Evolutionary conservation across 2,888 invertebrate genomes (phyloP).

Genomic region (Brachypalpus laphriformis): DNA sequence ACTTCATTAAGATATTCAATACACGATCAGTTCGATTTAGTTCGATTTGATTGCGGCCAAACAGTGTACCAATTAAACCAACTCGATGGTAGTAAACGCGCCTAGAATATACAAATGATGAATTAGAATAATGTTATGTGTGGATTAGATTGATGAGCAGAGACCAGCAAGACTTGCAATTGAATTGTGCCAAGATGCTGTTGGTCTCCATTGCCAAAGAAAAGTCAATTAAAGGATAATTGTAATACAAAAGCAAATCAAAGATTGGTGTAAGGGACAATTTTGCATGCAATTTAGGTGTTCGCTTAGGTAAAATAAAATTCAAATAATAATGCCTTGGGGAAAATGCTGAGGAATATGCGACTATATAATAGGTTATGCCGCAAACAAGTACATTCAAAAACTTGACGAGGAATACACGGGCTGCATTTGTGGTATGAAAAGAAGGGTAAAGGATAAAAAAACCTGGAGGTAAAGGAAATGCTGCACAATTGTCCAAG

Average conservation of each 20-base stretch:
- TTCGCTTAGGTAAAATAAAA: too few species aligned
- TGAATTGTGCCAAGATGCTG: constrained; percentile 60
- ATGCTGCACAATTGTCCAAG: too few species aligned
- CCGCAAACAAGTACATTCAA: too few species aligned
- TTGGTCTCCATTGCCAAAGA: constrained; percentile 45
- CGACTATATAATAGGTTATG: too few species aligned
- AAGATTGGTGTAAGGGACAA: not conserved
- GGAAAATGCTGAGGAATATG: too few species aligned
- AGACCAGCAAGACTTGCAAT: constrained; percentile 64
- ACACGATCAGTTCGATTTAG: constrained; percentile 57
- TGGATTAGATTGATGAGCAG: constrained; percentile 2
- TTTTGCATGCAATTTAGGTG: not conserved
- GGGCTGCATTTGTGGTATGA: too few species aligned
- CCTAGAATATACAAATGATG: constrained; percentile 79
- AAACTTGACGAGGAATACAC: too few species aligned
- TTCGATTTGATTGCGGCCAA: constrained; percentile 76
- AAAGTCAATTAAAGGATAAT: not conserved
- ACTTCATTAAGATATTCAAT: constrained; percentile 15
- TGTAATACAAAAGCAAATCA: constrained; percentile 10
- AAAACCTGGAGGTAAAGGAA: too few species aligned
- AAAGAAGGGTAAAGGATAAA: too few species aligned
- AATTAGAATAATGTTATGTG: constrained; percentile 52
- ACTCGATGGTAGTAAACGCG: constrained; percentile 78
- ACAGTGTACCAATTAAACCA: constrained; percentile 81
- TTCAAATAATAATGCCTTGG: too few species aligned